Conservation (phyloP, 1,140 invertebrate genomes). For the Scaptomyza graminum region DNA sequence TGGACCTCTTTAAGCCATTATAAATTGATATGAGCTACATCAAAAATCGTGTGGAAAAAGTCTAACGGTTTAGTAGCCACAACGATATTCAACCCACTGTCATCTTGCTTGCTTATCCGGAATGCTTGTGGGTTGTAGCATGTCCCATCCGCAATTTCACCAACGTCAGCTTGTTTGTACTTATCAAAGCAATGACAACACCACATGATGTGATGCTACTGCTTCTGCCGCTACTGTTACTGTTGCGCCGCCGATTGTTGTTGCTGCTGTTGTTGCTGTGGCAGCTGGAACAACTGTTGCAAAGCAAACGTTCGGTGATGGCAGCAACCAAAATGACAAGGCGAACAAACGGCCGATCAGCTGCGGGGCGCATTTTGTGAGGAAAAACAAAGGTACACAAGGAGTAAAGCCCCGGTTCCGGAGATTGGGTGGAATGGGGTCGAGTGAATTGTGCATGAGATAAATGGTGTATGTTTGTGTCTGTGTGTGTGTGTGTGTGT, state of each 20-base stretch:
- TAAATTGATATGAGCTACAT: no score
- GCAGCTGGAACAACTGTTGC: conserved; percentile 66
- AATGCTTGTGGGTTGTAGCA: conserved; percentile 12
- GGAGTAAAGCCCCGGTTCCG: not conserved
- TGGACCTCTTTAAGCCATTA: no score
- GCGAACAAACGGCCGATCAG: conserved; percentile 33
- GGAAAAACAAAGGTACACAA: conserved; percentile 55
- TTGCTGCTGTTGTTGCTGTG: conserved; percentile 24
- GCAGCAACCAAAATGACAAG: conserved; percentile 7
- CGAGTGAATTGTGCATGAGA: not conserved
- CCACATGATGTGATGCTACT: conserved; percentile 9
- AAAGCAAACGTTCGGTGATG: conserved; percentile 7
- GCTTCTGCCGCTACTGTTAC: conserved; percentile 9
- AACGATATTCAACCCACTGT: not conserved
- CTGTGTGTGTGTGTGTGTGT: not conserved
- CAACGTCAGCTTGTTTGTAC: conserved; percentile 50
- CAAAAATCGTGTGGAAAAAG: not conserved
- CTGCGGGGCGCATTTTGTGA: conserved; percentile 29
- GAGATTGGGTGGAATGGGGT: not conserved
- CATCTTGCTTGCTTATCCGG: conserved; percentile 1
- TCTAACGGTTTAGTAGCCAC: not conserved
- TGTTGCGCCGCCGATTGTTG: not conserved
- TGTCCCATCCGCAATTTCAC: conserved; percentile 34
- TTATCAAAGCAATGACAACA: conserved; percentile 75
- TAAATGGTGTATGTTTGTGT: not conserved